Base-by-base conservation (phyloP, 2,113 vertebrate species). In the Lasiurus cinereus region DNA sequence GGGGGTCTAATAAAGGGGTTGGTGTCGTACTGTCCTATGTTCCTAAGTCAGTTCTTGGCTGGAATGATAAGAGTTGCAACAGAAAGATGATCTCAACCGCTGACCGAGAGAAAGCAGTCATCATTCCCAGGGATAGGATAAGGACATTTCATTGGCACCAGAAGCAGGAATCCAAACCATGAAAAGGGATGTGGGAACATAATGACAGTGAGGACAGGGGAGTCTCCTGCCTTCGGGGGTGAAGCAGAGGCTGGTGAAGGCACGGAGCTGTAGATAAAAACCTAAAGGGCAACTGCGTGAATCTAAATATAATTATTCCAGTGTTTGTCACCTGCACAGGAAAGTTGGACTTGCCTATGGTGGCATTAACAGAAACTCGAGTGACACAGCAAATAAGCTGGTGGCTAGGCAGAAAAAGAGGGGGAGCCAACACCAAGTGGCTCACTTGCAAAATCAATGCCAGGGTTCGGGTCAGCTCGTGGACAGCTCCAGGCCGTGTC, bases 301-400 rank as follows among this genome's bases (percentile, higher is more conserved):
- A 73, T 56, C 69, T 88, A 52, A 89, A 97, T 93, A 80, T 90
- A 95, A 94, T 85, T 84, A 78, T 39, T 93, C 93, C n/a, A 54
- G 90, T 89, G 85, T 94, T 93, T 79, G 18, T 19, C 24, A 87
- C 87, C 89, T 18, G 67, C 22, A 64, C 5, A 73, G 59, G 16
- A 88, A 62, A 93, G 8, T 10, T 78, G 83, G 50, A 95, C 76
- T 52, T 9, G 76, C 3, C n/a, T 2, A 5, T 39, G 39, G 39
- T 3, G 39, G 39, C 39, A 39, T 39, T n/a, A n/a, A n/a, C n/a
- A n/a, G 39, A 39, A 39, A 39, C 0, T 74, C 50, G 96, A 82
- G 0, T 91, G n/a, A 88, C 86, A 67, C 0, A 76, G 90, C 73
- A 94, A 96, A 96, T 78, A 88, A 94, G n/a, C 87, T 86, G 94